Conservation (phyloP, 1,140 invertebrate species). For the Cydia pomonella region DNA sequence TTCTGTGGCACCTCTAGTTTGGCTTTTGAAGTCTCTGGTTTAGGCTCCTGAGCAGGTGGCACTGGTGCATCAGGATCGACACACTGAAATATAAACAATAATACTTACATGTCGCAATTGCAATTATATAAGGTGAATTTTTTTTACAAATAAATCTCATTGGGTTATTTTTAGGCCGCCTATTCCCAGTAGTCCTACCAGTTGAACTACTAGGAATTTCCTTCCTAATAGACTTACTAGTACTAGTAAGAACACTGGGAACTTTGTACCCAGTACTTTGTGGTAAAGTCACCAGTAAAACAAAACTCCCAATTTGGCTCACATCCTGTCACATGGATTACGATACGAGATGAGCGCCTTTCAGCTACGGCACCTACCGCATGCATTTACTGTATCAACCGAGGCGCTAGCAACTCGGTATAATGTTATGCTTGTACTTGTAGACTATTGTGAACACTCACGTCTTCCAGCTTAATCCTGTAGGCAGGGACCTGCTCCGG, state of each 20-base stretch:
- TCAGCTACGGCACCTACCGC: not conserved
- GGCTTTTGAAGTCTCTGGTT: conserved; percentile 67
- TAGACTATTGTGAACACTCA: conserved; percentile 69
- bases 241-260: no score
- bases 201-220: no score
- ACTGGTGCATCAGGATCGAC: conserved; percentile 71
- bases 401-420: no score
- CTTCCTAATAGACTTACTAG: no score
- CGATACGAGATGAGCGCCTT: not conserved
- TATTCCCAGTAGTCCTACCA: no score
- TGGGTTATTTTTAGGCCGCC: no score
- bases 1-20: conserved; percentile 60
- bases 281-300: no score
- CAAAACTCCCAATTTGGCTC: no score
- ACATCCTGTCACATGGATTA: no score
- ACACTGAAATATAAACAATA: conserved; percentile 55
- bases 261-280: no score
- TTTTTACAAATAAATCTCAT: not conserved
- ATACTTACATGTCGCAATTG: not conserved
- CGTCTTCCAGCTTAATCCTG: conserved; percentile 85
- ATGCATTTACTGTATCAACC: not conserved
- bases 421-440: no score
- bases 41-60: conserved; percentile 54
- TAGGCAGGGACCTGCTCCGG: conserved; percentile 89
- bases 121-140: no score